Conservation (phyloP, 2,888 invertebrate genomes). For the Gisinianus flammeolus region DNA sequence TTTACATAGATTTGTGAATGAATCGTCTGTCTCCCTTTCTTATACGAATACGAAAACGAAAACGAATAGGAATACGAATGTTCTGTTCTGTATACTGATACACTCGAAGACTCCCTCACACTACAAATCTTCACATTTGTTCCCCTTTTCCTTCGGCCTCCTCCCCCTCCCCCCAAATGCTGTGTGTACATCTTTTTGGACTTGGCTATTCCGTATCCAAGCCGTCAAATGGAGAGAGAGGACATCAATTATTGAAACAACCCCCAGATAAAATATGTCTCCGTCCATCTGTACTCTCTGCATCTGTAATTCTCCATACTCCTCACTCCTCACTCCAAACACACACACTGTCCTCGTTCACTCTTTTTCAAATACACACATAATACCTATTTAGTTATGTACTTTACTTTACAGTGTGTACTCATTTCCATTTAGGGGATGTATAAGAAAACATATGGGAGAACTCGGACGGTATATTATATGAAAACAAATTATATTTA, state of each 20-base stretch:
- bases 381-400: no score
- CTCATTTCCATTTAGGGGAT: no score
- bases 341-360: no score
- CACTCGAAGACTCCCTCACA: background rate
- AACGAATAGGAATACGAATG: background rate
- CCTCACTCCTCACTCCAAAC: no score
- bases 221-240: background rate
- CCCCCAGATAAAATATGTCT: slow-evolving; percentile 18
- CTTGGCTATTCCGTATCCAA: no score
- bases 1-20: slow-evolving; percentile 33
- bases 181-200: background rate
- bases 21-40: slow-evolving; percentile 15
- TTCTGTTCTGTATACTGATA: background rate
- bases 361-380: no score
- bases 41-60: background rate
- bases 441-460: no score
- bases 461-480: no score
- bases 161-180: background rate
- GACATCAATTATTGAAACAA: slow-evolving; percentile 27
- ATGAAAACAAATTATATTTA: no score
- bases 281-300: background rate
- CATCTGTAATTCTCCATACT: no score
- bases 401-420: no score
- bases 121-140: background rate
- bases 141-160: background rate